Percentiles rank a stretch among this genome's conserved stretches.
phyloP scores from a whole-genome alignment of 2,888 invertebrate genomes.

The Clanis bilineata region DNA sequence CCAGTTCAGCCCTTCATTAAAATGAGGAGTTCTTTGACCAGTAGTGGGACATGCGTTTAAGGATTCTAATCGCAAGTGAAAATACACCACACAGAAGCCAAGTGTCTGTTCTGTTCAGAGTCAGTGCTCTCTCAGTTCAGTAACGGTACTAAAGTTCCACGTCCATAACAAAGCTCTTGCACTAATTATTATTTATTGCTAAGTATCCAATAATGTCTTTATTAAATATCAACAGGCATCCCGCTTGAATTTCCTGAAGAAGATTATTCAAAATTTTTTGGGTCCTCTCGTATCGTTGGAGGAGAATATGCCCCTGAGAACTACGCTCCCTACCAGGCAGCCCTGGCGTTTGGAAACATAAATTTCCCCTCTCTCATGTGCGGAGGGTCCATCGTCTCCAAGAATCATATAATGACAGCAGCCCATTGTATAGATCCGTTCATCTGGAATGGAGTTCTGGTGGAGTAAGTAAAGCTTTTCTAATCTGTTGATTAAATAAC shows the following conservation, averaged over 20 bases:
- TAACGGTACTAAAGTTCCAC: no score
- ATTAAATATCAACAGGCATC: constrained; percentile 16
- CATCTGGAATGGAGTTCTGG: constrained; percentile 19
- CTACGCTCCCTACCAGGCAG: neutral
- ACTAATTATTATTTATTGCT: no score
- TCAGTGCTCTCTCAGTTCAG: no score
- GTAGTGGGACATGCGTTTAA: no score
- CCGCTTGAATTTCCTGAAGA: constrained; percentile 29
- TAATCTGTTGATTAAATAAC: no score
- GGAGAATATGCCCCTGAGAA: neutral
- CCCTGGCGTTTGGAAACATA: neutral
- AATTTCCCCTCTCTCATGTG: constrained; percentile 24
- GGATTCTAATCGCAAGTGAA: no score
- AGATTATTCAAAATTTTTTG: constrained; percentile 1
- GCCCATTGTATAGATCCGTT: constrained; percentile 46
- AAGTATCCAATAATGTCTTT: no score
- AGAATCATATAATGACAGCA: constrained; percentile 36
- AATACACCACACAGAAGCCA: no score
- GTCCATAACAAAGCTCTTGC: no score
- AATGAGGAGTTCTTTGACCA: no score
- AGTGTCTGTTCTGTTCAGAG: no score
- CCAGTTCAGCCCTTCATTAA: no score
- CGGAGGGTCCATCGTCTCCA: constrained; percentile 35
- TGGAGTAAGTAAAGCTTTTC: constrained; percentile 24
- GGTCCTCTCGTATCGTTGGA: constrained; percentile 2